Conservation (phyloP, 2,113 vertebrate species). For the Festucalex cinctus region DNA sequence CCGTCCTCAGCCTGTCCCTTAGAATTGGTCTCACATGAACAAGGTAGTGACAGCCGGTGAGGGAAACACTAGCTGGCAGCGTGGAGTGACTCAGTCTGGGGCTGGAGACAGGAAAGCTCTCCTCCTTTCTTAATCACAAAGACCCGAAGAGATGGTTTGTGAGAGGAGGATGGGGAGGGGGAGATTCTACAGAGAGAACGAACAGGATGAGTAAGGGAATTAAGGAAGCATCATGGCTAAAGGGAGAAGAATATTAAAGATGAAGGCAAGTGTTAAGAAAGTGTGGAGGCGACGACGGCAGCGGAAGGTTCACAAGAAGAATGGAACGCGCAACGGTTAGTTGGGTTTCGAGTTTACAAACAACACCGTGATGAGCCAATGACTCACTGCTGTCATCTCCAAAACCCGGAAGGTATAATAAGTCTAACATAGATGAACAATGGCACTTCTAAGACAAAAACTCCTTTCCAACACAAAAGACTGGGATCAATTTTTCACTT, state of each 20-base stretch:
- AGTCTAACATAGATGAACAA: conserved; percentile 55
- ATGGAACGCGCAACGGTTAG: conserved; percentile 42
- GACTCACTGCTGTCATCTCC: conserved; percentile 49
- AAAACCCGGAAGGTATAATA: conserved; percentile 55
- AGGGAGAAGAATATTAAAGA: conserved; percentile 61
- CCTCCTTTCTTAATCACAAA: conserved; percentile 51
- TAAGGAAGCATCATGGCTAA: conserved; percentile 50
- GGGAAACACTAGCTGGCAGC: conserved; percentile 38
- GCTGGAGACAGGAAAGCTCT: conserved; percentile 32
- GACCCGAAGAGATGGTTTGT: conserved; percentile 37
- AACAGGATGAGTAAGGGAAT: conserved; percentile 51
- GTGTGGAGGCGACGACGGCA: conserved; percentile 27
- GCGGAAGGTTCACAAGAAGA: conserved; percentile 46
- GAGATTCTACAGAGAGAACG: conserved; percentile 43
- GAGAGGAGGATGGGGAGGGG: conserved; percentile 16
- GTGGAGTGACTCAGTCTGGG: conserved; percentile 50
- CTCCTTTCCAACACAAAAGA: conserved; percentile 45
- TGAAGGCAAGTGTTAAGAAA: conserved; percentile 47
- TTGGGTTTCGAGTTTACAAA: conserved; percentile 58
- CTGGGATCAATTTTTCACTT: conserved; percentile 59
- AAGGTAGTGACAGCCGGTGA: conserved; percentile 40
- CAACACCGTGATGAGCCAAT: conserved; percentile 59
- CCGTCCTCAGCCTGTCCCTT: conserved; percentile 45
- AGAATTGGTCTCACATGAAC: conserved; percentile 55
- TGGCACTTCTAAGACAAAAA: conserved; percentile 52